Percentiles rank a stretch among this genome's conserved stretches.
phyloP scores from a whole-genome alignment of 1,140 invertebrate species.

The Chironomus tepperi region DNA sequence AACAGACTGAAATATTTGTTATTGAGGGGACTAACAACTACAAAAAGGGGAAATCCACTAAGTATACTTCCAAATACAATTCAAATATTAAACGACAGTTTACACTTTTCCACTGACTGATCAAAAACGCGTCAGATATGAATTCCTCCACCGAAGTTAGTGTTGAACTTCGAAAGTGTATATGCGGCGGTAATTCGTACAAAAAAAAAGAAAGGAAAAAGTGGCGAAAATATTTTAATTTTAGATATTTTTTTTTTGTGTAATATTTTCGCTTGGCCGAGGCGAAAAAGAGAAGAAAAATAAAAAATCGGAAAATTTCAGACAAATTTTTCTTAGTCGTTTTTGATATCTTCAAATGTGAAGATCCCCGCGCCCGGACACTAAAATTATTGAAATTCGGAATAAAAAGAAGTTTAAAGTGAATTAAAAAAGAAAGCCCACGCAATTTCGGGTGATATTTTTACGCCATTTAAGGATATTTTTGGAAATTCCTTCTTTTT shows the following conservation, averaged over 20 bases:
- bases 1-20: no score
- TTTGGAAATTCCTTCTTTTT: background rate
- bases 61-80: no score
- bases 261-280: background rate
- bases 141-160: background rate
- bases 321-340: conserved; percentile 19
- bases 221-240: conserved; percentile 21
- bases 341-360: conserved; percentile 20
- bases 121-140: background rate
- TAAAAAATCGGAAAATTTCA: conserved; percentile 21
- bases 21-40: no score
- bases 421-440: background rate
- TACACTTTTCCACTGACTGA: no score
- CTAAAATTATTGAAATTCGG: background rate
- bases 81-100: no score
- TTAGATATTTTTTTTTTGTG: conserved; percentile 21
- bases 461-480: conserved; percentile 8
- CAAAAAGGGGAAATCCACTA: no score
- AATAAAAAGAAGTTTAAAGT: background rate
- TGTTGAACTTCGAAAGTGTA: background rate
- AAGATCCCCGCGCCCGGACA: conserved; percentile 8
- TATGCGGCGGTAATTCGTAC: background rate
- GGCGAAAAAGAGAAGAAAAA: background rate
- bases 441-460: background rate
- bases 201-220: conserved; percentile 12